Evolutionary conservation across 2,113 vertebrate species (phyloP).

Genomic region (Mormyrus iriodes): DNA sequence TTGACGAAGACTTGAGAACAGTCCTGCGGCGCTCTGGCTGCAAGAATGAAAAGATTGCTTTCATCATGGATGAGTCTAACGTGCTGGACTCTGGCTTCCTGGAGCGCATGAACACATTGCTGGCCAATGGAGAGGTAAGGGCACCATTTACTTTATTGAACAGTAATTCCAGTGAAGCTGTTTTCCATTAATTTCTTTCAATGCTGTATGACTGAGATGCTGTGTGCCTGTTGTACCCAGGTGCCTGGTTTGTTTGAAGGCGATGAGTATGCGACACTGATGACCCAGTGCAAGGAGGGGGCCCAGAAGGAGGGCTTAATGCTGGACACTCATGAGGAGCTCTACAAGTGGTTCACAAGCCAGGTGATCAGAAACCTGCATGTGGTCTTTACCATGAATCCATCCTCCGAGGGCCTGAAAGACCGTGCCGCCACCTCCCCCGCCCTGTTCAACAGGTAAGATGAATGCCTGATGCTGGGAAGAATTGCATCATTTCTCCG

Average conservation of each 20-base stretch:
- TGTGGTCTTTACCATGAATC: constrained; percentile 99
- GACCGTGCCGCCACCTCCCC: constrained; percentile 95
- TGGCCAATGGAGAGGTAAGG: constrained; percentile 93
- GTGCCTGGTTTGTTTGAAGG: constrained; percentile 97
- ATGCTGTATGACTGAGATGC: background rate
- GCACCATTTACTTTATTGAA: background rate
- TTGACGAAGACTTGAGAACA: constrained; percentile 91
- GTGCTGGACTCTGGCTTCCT: constrained; percentile 95
- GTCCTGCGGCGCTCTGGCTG: constrained; percentile 94
- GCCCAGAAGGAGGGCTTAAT: constrained; percentile 97
- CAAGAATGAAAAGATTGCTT: constrained; percentile 97
- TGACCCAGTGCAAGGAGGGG: constrained; percentile 98
- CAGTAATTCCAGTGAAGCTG: background rate
- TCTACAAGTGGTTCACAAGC: constrained; percentile 98
- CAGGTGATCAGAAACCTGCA: constrained; percentile 98
- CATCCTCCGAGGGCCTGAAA: constrained; percentile 96
- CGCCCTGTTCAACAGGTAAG: constrained; percentile 93
- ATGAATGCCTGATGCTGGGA: background rate
- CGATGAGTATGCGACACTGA: constrained; percentile 92
- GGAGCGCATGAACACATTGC: constrained; percentile 95
- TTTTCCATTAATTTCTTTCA: background rate
- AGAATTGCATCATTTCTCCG: background rate
- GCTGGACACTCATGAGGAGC: constrained; percentile 95
- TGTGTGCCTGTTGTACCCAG: constrained; percentile 47
- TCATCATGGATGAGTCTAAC: constrained; percentile 98